Percentiles rank a stretch among this genome's conserved stretches.
These are phyloP conservation scores for Mastacembelus armatus DNA, from an alignment of 2,797 vertebrate genomes.

Conservation along the genomic window DNA sequence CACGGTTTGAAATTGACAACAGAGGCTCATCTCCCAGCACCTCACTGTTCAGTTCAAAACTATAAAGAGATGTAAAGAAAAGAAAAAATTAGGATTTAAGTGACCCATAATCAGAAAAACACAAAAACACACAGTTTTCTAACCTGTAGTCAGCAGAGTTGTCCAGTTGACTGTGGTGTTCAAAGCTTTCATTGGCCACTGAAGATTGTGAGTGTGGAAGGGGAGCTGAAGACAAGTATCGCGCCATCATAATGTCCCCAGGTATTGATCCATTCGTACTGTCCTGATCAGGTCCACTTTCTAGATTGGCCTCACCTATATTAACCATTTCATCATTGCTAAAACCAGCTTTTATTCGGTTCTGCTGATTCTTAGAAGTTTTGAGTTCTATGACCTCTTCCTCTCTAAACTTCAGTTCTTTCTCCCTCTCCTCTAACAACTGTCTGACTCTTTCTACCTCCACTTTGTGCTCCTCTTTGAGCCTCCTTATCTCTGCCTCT, in stretches of 20 bases:
- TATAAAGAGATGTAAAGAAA: slow-evolving; percentile 38
- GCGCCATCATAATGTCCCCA: slow-evolving; percentile 79
- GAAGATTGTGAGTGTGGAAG: slow-evolving; percentile 62
- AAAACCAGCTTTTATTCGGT: slow-evolving; percentile 61
- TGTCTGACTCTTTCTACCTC: slow-evolving; percentile 65
- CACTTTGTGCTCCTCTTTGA: slow-evolving; percentile 64
- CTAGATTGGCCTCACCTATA: slow-evolving; percentile 35
- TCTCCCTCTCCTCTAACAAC: slow-evolving; percentile 71
- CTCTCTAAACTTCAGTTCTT: slow-evolving; percentile 65
- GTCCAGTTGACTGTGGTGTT: slow-evolving; percentile 71
- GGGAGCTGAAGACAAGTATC: slow-evolving; percentile 80
- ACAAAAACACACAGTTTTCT: background rate
- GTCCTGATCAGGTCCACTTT: slow-evolving; percentile 45
- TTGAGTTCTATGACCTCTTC: slow-evolving; percentile 65
- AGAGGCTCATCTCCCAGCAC: slow-evolving; percentile 74
- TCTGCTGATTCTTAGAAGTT: slow-evolving; percentile 70
- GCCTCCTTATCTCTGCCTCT: slow-evolving; percentile 58
- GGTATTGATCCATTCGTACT: slow-evolving; percentile 49
- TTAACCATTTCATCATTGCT: slow-evolving; percentile 24
- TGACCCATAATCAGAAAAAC: background rate
- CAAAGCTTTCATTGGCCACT: slow-evolving; percentile 64
- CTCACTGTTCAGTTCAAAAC: slow-evolving; percentile 79
- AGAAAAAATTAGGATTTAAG: slow-evolving; percentile 2
- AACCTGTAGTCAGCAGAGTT: slow-evolving; percentile 72
- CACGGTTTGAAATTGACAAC: slow-evolving; percentile 68